Evolutionary conservation across 2,888 invertebrate genomes (phyloP).

Genomic region (Coecobrya sp.): DNA sequence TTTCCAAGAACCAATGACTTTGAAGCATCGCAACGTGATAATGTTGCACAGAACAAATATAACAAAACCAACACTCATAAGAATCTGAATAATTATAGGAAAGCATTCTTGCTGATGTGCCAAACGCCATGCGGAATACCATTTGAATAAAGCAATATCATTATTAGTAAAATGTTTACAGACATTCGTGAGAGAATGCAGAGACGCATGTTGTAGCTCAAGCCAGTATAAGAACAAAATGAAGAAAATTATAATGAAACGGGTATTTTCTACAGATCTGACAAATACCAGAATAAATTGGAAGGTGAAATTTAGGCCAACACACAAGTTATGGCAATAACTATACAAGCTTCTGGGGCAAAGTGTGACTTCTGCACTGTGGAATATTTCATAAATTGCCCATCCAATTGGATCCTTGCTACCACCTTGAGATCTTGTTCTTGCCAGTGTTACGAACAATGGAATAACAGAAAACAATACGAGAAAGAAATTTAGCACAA

Average conservation of each 20-base stretch:
- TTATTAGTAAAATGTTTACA: not conserved
- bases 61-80: not conserved
- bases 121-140: not conserved
- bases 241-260: not conserved
- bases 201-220: not conserved
- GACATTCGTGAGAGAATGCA: not conserved
- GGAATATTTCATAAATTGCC: not conserved
- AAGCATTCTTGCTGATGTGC: not conserved
- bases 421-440: not conserved
- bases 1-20: not conserved
- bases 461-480: not conserved
- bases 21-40: not conserved
- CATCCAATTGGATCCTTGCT: not conserved
- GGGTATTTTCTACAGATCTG: not conserved
- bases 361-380: not conserved
- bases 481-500: not conserved
- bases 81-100: not conserved
- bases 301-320: not conserved
- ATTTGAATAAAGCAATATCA: not conserved
- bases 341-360: not conserved
- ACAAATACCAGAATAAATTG: not conserved
- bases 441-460: not conserved
- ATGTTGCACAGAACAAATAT: not conserved
- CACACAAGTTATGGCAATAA: too few species aligned
- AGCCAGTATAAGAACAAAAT: not conserved